Base-by-base conservation (phyloP, 2,888 invertebrate species). In the Hirtodrosophila alboralis region DNA sequence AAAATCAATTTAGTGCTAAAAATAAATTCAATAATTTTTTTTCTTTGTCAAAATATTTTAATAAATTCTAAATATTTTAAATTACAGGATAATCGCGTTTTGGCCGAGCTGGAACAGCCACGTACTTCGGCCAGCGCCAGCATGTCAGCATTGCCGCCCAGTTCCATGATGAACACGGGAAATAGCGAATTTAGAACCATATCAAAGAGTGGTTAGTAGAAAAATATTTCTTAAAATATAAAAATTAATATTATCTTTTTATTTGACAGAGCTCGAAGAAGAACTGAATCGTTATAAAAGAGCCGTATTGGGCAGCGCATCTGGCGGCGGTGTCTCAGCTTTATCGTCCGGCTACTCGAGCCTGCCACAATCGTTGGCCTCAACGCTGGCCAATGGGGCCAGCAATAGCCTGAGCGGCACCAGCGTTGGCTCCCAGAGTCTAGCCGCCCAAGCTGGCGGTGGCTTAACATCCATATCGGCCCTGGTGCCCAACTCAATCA, bases 41-140 rank as follows among this genome's bases (percentile, higher is more conserved):
- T n/a, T n/a, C n/a, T n/a, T n/a, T n/a, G n/a, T n/a, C n/a, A n/a
- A n/a, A n/a, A n/a, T n/a, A n/a, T n/a, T n/a, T n/a, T n/a, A n/a
- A n/a, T n/a, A n/a, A n/a, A n/a, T n/a, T 10, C 10, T 28, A 0
- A 1, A 6, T 26, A 21, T 3, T 5, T 27, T 27, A 33, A 7
- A 59, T 58, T 73, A 5, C 80, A 91, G 91, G 95, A 95, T 91
- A 95, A 95, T 91, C 93, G 96, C 84, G 95, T 97, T 86, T 92
- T 97, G 88, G 97, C 97, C 72, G 97, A 97, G 90, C 92, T 97
- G 88, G 97, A 97, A 90, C 96, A 96, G 90, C 94, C 95, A 78
- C 93, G 96, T 60, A 90, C 89, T 61, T 90, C 91, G 53, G 87
- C 86, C 65, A 78, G 84, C 37, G 74, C 79, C 49, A 89, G 88